Conservation (phyloP, 2,888 invertebrate genomes). For the Lutraria lutraria region DNA sequence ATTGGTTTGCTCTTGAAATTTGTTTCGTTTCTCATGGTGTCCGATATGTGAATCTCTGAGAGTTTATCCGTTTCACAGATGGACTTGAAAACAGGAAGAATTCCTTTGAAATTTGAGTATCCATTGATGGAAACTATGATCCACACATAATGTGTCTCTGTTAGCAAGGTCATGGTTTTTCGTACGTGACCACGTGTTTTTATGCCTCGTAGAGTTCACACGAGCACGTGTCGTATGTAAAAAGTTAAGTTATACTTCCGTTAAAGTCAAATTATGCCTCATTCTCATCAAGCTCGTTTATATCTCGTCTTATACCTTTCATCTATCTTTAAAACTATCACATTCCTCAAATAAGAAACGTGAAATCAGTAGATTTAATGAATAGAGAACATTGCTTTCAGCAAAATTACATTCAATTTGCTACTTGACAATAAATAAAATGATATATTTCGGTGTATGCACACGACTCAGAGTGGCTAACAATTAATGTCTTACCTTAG, state of each 20-base stretch:
- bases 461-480: background rate
- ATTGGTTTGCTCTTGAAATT: background rate
- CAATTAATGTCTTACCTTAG: background rate
- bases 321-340: too few relatives aligned
- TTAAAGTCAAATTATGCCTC: too few relatives aligned
- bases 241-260: too few relatives aligned
- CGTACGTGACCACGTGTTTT: background rate
- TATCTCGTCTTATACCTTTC: too few relatives aligned
- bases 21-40: conserved; percentile 40
- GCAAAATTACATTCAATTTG: too few relatives aligned
- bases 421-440: too few relatives aligned
- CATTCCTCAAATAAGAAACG: too few relatives aligned
- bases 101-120: conserved; percentile 19
- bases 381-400: too few relatives aligned
- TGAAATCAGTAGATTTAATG: too few relatives aligned
- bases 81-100: background rate
- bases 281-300: too few relatives aligned
- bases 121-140: background rate
- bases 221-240: background rate
- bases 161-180: background rate
- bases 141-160: background rate
- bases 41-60: conserved; percentile 12
- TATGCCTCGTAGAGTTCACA: background rate
- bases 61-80: background rate
- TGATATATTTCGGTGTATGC: too few relatives aligned